A percentile compares a stretch with the other conserved stretches of the same genome.
phyloP scores from a whole-genome alignment of 2,888 invertebrate genomes.

The Electrophaes corylata region DNA sequence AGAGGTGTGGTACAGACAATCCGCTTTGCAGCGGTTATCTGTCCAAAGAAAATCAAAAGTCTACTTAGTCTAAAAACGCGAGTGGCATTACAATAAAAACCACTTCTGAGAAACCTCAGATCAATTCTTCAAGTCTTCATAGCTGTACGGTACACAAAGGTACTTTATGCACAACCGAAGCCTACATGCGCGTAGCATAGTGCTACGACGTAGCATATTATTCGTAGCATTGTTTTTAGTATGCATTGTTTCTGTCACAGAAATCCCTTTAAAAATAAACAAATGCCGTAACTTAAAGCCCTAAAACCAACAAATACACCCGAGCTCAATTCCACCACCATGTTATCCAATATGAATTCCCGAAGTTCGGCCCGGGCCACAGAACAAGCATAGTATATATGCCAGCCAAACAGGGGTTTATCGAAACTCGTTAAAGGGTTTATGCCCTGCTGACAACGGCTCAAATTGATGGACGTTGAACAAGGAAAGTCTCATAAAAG shows the following conservation, averaged over 20 bases:
- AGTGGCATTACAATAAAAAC: no score
- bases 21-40: no score
- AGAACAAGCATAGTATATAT: slow-evolving; percentile 16
- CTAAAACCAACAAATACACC: slow-evolving; percentile 12
- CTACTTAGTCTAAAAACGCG: no score
- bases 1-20: no score
- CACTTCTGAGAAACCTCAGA: no score
- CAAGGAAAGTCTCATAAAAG: slow-evolving; percentile 39
- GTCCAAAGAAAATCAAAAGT: no score
- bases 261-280: background rate
- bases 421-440: slow-evolving; percentile 55
- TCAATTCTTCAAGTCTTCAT: no score
- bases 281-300: slow-evolving; percentile 10
- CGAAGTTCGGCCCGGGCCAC: slow-evolving; percentile 13
- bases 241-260: no score
- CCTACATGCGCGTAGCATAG: background rate
- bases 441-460: slow-evolving; percentile 52
- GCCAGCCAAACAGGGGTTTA: slow-evolving; percentile 45
- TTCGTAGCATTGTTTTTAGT: background rate
- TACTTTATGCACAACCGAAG: no score
- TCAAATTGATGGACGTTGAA: slow-evolving; percentile 51
- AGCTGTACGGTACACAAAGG: no score
- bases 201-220: slow-evolving; percentile 8
- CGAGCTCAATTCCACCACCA: slow-evolving; percentile 12
- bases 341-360: slow-evolving; percentile 15